Conservation (phyloP, 2,888 invertebrate genomes). For the Machimus rusticus region DNA sequence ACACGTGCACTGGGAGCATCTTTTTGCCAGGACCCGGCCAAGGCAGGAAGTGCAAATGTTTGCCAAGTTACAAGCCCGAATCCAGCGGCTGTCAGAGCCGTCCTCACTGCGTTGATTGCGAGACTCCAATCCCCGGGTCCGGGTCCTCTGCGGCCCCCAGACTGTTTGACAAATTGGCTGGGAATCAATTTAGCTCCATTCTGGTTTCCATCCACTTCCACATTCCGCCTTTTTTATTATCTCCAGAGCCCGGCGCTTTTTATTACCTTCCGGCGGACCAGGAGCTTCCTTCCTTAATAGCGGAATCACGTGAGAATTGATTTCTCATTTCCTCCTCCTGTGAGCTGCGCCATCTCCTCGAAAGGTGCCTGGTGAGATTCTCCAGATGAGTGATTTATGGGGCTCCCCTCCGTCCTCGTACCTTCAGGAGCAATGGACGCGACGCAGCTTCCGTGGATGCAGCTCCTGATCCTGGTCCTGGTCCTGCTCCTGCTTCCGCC, state of each 20-base stretch:
- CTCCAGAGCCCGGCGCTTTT: background rate
- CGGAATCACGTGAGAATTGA: conserved; percentile 35
- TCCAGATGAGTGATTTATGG: conserved; percentile 13
- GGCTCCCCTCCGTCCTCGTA: background rate
- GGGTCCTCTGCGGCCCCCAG: background rate
- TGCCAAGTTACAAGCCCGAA: background rate
- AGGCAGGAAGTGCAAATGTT: conserved; percentile 32
- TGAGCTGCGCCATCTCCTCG: background rate
- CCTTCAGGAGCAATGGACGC: background rate
- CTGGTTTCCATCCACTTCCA: background rate
- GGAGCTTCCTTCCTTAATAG: conserved; percentile 36
- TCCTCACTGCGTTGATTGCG: background rate
- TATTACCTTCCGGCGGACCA: conserved; percentile 28
- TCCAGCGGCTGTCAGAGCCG: background rate
- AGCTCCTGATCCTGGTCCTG: background rate
- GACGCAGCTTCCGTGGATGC: background rate
- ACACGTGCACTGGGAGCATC: background rate
- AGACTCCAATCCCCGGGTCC: background rate
- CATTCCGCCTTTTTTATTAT: conserved; percentile 10
- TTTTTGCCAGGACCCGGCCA: background rate
- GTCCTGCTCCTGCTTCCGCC: background rate
- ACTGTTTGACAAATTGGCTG: conserved; percentile 29
- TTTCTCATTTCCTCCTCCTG: conserved; percentile 25
- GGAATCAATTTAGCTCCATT: conserved; percentile 34
- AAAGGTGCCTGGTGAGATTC: background rate